Percentiles rank a stretch among this genome's conserved stretches.
phyloP scores from a whole-genome alignment of 2,888 invertebrate genomes.

The Xylota sylvarum region DNA sequence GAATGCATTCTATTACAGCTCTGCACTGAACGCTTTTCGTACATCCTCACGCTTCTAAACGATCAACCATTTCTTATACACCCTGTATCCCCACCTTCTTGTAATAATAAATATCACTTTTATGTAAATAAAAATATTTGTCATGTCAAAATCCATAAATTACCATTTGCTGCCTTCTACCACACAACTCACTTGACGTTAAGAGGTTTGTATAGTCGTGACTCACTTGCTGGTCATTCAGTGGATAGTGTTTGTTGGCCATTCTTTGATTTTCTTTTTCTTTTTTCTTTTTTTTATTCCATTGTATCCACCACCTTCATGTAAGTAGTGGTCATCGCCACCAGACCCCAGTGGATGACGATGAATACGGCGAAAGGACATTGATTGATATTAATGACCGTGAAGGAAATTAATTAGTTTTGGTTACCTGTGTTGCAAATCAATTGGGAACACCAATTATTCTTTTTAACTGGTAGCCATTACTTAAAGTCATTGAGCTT shows the following conservation, averaged over 20 bases:
- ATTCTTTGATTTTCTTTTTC: conserved; percentile 37
- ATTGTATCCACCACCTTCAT: conserved; percentile 6
- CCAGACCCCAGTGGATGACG: conserved; percentile 36
- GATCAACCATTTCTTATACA: neutral
- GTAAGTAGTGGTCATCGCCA: conserved; percentile 28
- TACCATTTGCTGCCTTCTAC: neutral
- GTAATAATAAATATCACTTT: neutral
- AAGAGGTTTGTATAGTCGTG: conserved; percentile 31
- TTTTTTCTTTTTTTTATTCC: conserved; percentile 14
- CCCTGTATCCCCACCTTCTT: neutral
- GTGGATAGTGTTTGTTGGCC: conserved; percentile 5
- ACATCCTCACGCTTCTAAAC: too few relatives aligned
- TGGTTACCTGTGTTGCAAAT: conserved; percentile 77
- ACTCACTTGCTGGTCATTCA: conserved; percentile 42
- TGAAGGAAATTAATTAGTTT: conserved; percentile 75
- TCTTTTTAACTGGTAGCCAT: conserved; percentile 75
- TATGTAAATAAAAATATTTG: conserved; percentile 46
- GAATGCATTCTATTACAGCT: too few relatives aligned
- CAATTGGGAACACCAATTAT: conserved; percentile 76
- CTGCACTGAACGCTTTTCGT: too few relatives aligned
- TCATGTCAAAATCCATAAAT: conserved; percentile 57
- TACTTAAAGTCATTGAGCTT: conserved; percentile 75
- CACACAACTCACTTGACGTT: conserved; percentile 29
- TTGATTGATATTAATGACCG: conserved; percentile 77
- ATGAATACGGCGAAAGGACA: conserved; percentile 64